Conservation (phyloP, 2,797 vertebrate species). For the Smutsia temminckii region DNA sequence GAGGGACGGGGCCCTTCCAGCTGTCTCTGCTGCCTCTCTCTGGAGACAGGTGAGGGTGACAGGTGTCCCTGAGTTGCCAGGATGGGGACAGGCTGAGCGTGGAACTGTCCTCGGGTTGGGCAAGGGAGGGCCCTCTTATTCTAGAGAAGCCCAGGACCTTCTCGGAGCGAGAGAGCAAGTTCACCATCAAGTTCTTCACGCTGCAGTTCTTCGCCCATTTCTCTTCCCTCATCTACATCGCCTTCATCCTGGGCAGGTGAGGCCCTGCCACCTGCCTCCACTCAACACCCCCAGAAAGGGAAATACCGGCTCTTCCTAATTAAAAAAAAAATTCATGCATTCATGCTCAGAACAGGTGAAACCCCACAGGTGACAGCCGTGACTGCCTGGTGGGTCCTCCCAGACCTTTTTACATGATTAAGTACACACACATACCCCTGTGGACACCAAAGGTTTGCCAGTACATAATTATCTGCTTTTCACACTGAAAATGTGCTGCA, state of each 20-base stretch:
- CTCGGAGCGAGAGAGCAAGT: conserved; percentile 90
- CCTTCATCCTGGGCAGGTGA: conserved; percentile 97
- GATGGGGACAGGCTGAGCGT: not conserved
- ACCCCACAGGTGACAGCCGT: too few relatives aligned
- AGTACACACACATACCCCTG: accelerated
- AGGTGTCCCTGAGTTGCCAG: not conserved
- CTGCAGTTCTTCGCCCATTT: conserved; percentile 98
- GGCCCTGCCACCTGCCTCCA: not conserved
- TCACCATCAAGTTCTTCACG: conserved; percentile 94
- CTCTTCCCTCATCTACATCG: conserved; percentile 95
- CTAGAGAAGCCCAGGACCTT: conserved; percentile 92
- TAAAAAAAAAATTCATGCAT: not conserved
- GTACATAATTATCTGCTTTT: not conserved
- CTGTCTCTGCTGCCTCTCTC: too few relatives aligned
- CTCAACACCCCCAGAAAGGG: too few relatives aligned
- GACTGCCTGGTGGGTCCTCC: accelerated
- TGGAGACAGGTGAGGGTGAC: not conserved
- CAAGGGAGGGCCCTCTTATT: not conserved
- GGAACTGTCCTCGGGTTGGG: not conserved
- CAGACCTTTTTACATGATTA: accelerated
- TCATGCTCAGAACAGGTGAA: not conserved
- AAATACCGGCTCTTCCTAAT: not conserved
- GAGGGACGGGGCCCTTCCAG: not conserved
- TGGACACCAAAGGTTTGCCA: accelerated
- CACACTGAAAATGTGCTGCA: accelerated